Evolutionary conservation across 2,888 invertebrate species (phyloP), one percentile per base, ranked within the genome.

Genomic region (Brachycybe producta): DNA sequence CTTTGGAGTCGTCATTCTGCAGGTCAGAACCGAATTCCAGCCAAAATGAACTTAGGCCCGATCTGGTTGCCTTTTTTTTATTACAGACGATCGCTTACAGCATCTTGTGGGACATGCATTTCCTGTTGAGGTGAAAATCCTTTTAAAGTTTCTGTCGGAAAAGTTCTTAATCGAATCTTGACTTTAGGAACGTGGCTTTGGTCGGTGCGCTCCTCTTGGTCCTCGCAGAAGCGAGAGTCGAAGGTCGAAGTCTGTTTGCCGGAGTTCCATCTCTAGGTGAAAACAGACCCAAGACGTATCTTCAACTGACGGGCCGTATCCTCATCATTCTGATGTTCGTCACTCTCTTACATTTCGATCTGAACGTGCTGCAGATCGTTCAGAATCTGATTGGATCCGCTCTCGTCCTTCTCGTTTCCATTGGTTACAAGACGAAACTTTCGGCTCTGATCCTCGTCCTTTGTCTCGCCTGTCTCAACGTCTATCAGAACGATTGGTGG

Each of bases 401-500:
- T 55, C 75, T 99, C 55, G 98, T 99, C 86, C 77, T 94, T 57
- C 73, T 94, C 54, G 94, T 99, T 56, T 91, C 92, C 43, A 77
- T 99, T 57, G 98, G 98, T 50, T 97, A 88, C 74, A 98, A 98
- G 72, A 98, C 98, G 38, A 98, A 98, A 73, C 76, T 98, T 62
- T 92, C 94, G 51, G 94, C 98, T 34, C 75, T 98, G 56, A 80
- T 92, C 64, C 76, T 99, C 57, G 95, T 97, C 46, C 67, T 85
- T 44, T 80, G 97, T 70, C 76, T 99, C 46, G 75, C 82, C 3
- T 74, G 81, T 40, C 78, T 98, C 61, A 99, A 99, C 72, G 76
- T 97, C 59, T 97, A 94, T 70, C 87, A 95, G 70, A 98, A 99
- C 69, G 88, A 92, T 57, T 99, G 92, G 88, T 98, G 98, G 98